These are phyloP conservation scores for Neodon shergylaensis DNA, from an alignment of 2,113 vertebrate genomes.

Conservation along the genomic window DNA sequence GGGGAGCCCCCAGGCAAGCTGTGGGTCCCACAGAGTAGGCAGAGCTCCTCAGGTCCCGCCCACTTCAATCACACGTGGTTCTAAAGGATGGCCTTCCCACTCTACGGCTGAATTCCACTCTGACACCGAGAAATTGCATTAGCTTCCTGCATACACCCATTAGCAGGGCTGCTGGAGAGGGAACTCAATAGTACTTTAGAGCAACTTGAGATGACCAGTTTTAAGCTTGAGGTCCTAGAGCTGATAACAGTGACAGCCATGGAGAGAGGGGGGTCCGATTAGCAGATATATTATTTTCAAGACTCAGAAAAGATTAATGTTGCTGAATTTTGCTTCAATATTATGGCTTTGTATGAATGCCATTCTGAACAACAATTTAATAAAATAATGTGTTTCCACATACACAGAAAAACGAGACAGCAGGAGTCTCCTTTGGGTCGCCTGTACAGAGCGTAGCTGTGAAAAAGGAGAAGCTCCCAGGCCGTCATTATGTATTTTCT, in stretches of 20 bases:
- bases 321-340: slow-evolving; percentile 54
- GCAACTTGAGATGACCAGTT: slow-evolving; percentile 27
- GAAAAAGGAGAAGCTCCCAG: neutral
- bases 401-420: neutral
- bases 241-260: neutral
- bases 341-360: slow-evolving; percentile 51
- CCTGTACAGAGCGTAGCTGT: neutral
- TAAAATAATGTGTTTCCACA: neutral
- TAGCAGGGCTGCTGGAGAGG: neutral
- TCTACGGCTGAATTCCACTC: slow-evolving; percentile 15
- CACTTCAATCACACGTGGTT: neutral
- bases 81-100: neutral
- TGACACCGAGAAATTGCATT: slow-evolving; percentile 22
- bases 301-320: slow-evolving; percentile 53
- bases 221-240: slow-evolving; percentile 41
- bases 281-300: slow-evolving; percentile 22
- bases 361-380: slow-evolving; percentile 63
- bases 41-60: neutral
- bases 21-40: neutral
- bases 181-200: neutral
- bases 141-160: neutral
- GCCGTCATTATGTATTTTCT: slow-evolving; percentile 5
- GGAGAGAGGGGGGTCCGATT: slow-evolving; percentile 19
- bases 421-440: neutral
- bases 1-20: neutral